phyloP scores from a whole-genome alignment of 30 jellyfish, hydroid and myxozoan genomes.

The Mastigias papua region DNA sequence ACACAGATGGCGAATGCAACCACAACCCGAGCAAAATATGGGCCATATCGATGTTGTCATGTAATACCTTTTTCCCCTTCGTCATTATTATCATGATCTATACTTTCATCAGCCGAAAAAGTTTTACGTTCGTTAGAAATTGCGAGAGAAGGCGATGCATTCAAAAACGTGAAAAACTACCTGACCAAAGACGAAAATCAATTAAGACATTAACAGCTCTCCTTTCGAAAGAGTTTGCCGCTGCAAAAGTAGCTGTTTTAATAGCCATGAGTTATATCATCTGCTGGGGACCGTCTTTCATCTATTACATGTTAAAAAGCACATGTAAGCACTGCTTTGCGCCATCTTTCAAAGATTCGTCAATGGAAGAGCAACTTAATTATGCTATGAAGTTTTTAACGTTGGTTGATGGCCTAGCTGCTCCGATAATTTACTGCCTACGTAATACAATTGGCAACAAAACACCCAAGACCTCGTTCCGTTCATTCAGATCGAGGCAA shows the following conservation, averaged over 20 bases:
- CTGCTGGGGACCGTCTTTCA: slow-evolving; percentile 97
- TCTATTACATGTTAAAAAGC: slow-evolving; percentile 65
- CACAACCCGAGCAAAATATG: slow-evolving; percentile 79
- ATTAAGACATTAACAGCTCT: slow-evolving; percentile 1
- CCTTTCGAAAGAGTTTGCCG: slow-evolving; percentile 29
- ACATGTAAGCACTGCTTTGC: slow-evolving; percentile 78
- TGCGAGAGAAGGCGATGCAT: not conserved
- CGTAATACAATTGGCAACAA: slow-evolving; percentile 12
- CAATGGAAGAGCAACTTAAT: slow-evolving; percentile 58
- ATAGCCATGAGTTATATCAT: slow-evolving; percentile 71
- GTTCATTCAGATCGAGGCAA: not conserved
- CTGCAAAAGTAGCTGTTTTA: slow-evolving; percentile 72
- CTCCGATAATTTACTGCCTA: slow-evolving; percentile 92
- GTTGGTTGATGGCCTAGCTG: slow-evolving; percentile 88
- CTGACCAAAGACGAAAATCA: not conserved
- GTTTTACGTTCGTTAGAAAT: slow-evolving; percentile 1
- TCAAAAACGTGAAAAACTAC: not conserved
- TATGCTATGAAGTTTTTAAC: slow-evolving; percentile 84
- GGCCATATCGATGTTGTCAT: slow-evolving; percentile 78
- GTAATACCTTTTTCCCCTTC: slow-evolving; percentile 84
- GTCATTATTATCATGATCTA: slow-evolving; percentile 46
- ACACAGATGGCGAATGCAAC: slow-evolving; percentile 23
- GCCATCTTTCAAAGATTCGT: slow-evolving; percentile 56
- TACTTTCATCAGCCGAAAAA: slow-evolving; percentile 28
- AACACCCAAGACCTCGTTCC: not conserved